Conservation (phyloP, 2,888 invertebrate species). For the Eurois occulta region DNA sequence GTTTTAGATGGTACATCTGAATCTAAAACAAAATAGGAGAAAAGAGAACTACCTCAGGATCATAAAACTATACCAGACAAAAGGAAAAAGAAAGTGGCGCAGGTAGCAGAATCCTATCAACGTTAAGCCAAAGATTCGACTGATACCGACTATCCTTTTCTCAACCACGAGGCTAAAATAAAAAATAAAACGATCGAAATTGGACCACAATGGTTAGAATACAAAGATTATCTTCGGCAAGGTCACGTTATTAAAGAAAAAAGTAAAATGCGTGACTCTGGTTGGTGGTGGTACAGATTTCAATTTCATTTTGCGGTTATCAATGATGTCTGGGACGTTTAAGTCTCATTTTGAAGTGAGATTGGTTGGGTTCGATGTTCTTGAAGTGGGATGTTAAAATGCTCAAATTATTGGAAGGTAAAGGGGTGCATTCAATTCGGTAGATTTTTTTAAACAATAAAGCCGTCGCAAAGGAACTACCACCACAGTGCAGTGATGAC, state of each 20-base stretch:
- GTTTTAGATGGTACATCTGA: conserved; percentile 1
- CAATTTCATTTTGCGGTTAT: conserved; percentile 68
- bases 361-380: conserved; percentile 30
- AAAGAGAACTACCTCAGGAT: neutral
- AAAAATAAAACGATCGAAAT: conserved; percentile 52
- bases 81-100: conserved; percentile 29
- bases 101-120: conserved; percentile 31
- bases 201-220: conserved; percentile 59
- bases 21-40: conserved; percentile 4
- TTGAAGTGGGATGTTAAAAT: neutral
- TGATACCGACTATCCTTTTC: conserved; percentile 19
- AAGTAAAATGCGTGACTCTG: conserved; percentile 60
- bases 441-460: neutral
- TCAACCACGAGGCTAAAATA: conserved; percentile 51
- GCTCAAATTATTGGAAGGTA: conserved; percentile 16
- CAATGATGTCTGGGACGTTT: conserved; percentile 28
- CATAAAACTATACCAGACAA: conserved; percentile 9
- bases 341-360: conserved; percentile 11
- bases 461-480: neutral
- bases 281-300: conserved; percentile 55
- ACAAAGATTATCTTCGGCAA: conserved; percentile 54
- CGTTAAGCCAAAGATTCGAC: conserved; percentile 3
- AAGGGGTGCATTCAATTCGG: neutral
- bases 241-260: conserved; percentile 64
- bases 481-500: neutral